Evolutionary conservation across 2,888 invertebrate species (phyloP).

Genomic region (Caenorhabditis sulstoni): DNA sequence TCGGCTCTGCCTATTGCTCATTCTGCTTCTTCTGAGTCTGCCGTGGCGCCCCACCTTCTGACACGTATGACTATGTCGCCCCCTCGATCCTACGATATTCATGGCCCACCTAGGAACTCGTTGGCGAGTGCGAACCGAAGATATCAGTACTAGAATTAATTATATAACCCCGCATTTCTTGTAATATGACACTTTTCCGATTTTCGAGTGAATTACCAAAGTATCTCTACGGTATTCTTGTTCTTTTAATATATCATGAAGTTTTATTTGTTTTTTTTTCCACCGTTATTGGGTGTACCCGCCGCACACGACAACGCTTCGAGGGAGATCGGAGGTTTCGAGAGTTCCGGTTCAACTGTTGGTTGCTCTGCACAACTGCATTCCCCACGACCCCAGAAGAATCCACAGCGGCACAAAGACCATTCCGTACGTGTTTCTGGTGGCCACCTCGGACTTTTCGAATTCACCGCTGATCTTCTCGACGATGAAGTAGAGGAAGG

Average conservation of each 20-base stretch:
- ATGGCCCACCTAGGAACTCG: conserved; percentile 30
- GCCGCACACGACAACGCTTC: no score
- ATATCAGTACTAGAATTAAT: conserved; percentile 15
- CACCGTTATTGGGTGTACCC: no score
- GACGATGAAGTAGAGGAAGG: conserved; percentile 69
- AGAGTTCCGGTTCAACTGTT: conserved; percentile 14
- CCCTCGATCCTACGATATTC: no score
- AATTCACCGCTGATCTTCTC: conserved; percentile 72
- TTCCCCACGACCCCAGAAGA: conserved; percentile 49
- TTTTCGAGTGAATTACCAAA: not conserved
- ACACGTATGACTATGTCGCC: no score
- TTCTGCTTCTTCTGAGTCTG: not conserved
- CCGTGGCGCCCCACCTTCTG: not conserved
- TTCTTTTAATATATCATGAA: no score
- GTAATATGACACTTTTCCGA: not conserved
- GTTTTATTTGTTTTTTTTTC: not conserved
- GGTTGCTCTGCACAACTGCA: conserved; percentile 68
- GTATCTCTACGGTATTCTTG: no score
- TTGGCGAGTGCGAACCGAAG: conserved; percentile 41
- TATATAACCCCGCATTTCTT: not conserved
- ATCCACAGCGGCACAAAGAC: conserved; percentile 72
- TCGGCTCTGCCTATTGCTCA: not conserved
- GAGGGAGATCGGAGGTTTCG: not conserved
- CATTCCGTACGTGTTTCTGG: conserved; percentile 60
- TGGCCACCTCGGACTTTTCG: conserved; percentile 69